Base-by-base conservation (phyloP, 2,797 vertebrate genomes). In the Hypotaenidia philippensis region DNA sequence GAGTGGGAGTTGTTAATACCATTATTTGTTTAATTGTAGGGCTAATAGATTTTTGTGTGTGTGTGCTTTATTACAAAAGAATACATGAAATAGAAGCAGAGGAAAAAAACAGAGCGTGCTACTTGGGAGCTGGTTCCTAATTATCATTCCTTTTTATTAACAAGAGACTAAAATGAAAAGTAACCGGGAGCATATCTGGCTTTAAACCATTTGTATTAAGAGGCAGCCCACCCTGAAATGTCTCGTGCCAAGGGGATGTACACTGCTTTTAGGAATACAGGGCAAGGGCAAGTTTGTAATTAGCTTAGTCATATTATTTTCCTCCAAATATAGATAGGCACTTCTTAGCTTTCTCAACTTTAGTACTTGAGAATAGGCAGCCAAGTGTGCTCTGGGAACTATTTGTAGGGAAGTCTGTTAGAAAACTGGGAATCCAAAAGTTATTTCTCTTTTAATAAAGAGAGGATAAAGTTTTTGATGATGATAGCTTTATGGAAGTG, bases 1-100 rank as follows among this genome's bases (percentile, higher is more conserved):
- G 90, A 92, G 94, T 91, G 91, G 94, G 96, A 94, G 90, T 87
- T 91, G 90, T 93, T 96, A 97, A 91, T 91, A 40, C 83, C 55
- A 60, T 69, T 84, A 96, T 94, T 96, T 94, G 74, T 96, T 95
- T 95, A 94, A 94, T 94, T 92, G 69, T 88, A 57, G 34, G 59
- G 74, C 66, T 91, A 86, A 90, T 68, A 79, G 63, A 77, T 88
- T 66, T 86, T 66, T 36, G 45, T 16, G 4, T 87, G 26, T 68
- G 72, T 11, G 26, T 18, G 14, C 27, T 87, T 93, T 93, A 53
- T 91, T 93, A 83, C 83, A 88, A 87, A 82, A 72, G 45, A 91
- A 90, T 40, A 34, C 32, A 31, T 70, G 34, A 84, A 88, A 70
- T 57, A 76, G 56, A 86, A 91, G 41, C 25, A 72, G 76, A 91